These are phyloP conservation scores for Brachystomella parvula DNA, from an alignment of 1,140 invertebrate species.

Conservation along the genomic window DNA sequence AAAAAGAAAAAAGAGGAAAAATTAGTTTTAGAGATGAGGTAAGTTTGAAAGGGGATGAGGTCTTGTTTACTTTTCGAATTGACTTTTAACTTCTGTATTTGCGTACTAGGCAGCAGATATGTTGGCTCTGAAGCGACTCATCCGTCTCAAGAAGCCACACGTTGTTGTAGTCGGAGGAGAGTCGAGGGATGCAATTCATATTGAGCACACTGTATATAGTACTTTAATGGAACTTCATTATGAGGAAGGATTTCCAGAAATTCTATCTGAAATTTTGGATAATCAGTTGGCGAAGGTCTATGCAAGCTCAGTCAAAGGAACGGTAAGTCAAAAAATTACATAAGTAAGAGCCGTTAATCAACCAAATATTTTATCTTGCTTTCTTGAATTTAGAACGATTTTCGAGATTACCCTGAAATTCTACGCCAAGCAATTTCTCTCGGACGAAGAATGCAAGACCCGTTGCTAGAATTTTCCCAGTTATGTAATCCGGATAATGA, in stretches of 20 bases:
- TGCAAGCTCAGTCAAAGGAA: constrained; percentile 78
- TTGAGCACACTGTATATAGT: too few species aligned
- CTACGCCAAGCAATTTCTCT: constrained; percentile 72
- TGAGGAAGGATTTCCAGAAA: constrained; percentile 79
- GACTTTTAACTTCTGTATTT: constrained; percentile 11
- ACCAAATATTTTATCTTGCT: too few species aligned
- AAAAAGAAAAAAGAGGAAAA: constrained; percentile 69
- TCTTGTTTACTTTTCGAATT: too few species aligned
- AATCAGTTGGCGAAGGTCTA: constrained; percentile 87
- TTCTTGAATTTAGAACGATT: too few species aligned
- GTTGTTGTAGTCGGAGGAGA: constrained; percentile 84
- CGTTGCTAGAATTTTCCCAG: constrained; percentile 88
- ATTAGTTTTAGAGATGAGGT: constrained; percentile 61
- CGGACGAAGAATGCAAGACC: constrained; percentile 86
- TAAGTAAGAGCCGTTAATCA: too few species aligned
- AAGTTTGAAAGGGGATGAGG: not conserved
- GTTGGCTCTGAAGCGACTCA: constrained; percentile 71
- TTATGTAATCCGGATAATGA: constrained; percentile 55
- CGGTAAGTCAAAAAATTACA: constrained; percentile 50
- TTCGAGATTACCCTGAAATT: constrained; percentile 41
- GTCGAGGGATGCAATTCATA: constrained; percentile 74
- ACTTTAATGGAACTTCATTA: too few species aligned
- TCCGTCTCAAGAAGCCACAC: constrained; percentile 85
- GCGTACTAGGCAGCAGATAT: constrained; percentile 72
- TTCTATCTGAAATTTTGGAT: constrained; percentile 84